These are phyloP conservation scores for Eupithecia inturbata DNA, from an alignment of 2,888 invertebrate species.

Conservation along the genomic window DNA sequence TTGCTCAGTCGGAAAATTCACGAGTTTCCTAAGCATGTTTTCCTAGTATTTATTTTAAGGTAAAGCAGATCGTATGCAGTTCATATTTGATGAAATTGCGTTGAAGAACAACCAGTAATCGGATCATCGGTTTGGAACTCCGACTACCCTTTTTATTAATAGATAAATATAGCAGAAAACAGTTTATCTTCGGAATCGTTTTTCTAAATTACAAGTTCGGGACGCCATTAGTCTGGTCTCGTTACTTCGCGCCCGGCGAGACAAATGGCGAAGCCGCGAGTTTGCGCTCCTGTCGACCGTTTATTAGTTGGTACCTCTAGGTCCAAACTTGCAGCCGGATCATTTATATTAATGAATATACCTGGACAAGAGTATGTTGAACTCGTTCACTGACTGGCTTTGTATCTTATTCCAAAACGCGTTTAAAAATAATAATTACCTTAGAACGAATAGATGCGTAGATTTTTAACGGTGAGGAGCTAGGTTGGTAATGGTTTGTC, in stretches of 20 bases:
- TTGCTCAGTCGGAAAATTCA: neutral
- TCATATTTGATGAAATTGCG: neutral
- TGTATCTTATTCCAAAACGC: neutral
- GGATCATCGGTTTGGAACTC: neutral
- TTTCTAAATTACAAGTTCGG: constrained; percentile 70
- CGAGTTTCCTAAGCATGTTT: neutral
- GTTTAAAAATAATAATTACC: too few species aligned
- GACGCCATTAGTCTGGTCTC: constrained; percentile 63
- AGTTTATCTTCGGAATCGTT: constrained; percentile 60
- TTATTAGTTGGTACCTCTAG: constrained; percentile 62
- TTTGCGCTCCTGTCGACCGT: constrained; percentile 60
- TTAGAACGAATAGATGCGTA: too few species aligned
- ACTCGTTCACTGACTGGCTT: neutral
- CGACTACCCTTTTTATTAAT: neutral
- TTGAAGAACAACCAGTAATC: neutral
- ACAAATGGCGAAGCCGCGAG: constrained; percentile 67
- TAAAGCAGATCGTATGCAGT: neutral
- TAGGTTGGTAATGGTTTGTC: too few species aligned
- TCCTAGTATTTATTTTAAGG: neutral
- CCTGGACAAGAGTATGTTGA: constrained; percentile 23
- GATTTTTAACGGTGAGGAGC: too few species aligned
- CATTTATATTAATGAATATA: constrained; percentile 68
- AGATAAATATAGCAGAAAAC: constrained; percentile 6
- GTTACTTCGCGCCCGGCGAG: constrained; percentile 56
- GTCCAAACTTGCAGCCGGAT: constrained; percentile 64